Conservation (phyloP, 2,113 vertebrate species). For the Circaetus cinerascens region DNA sequence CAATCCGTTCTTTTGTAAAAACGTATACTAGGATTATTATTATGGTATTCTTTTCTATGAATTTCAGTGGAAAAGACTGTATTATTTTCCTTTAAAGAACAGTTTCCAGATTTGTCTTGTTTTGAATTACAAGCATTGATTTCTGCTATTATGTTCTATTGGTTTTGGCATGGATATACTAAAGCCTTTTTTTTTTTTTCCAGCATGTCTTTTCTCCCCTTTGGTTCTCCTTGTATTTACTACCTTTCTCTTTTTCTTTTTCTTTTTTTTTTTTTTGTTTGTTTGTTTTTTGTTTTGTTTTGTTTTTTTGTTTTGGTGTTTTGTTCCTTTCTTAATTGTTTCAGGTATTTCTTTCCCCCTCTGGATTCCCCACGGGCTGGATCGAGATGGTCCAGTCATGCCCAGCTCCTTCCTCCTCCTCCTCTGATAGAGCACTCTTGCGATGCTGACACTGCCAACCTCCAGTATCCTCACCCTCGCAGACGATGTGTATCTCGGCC, state of each 20-base stretch:
- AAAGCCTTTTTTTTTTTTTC: slow-evolving; percentile 68
- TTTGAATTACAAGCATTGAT: slow-evolving; percentile 69
- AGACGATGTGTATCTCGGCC: slow-evolving; percentile 77
- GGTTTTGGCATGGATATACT: slow-evolving; percentile 76
- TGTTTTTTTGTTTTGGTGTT: slow-evolving; percentile 71
- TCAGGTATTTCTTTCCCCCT: slow-evolving; percentile 96
- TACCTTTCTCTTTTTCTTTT: slow-evolving; percentile 70
- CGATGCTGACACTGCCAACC: slow-evolving; percentile 82
- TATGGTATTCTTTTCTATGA: not conserved
- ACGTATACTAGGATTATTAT: not conserved
- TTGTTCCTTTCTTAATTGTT: slow-evolving; percentile 81
- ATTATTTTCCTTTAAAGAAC: slow-evolving; percentile 49
- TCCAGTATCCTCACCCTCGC: slow-evolving; percentile 81
- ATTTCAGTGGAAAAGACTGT: slow-evolving; percentile 48
- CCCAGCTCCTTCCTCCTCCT: slow-evolving; percentile 90
- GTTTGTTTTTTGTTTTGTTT: slow-evolving; percentile 31
- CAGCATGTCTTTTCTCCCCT: slow-evolving; percentile 76
- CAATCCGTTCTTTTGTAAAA: slow-evolving; percentile 40
- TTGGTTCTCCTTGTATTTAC: slow-evolving; percentile 81
- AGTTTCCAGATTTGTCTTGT: slow-evolving; percentile 63
- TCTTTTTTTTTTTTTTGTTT: slow-evolving; percentile 74
- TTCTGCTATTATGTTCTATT: slow-evolving; percentile 72
- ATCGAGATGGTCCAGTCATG: slow-evolving; percentile 86
- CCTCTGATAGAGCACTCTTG: slow-evolving; percentile 89
- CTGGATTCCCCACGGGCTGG: slow-evolving; percentile 90